Evolutionary conservation across 1,140 invertebrate genomes (phyloP), one percentile per base, ranked within the genome.

Genomic region (Bombus superbus): DNA sequence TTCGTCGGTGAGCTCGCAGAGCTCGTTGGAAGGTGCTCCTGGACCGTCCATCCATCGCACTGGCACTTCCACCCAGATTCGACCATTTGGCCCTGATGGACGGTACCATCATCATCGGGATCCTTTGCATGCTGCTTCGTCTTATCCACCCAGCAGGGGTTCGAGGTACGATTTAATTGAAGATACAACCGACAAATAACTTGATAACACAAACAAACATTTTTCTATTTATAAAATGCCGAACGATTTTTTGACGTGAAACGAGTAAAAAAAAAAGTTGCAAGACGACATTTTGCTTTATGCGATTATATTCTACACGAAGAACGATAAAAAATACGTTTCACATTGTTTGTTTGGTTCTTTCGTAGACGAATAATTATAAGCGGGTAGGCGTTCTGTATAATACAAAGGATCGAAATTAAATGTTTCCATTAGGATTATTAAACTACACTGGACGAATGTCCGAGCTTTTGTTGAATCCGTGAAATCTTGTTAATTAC

Each of bases 1-100:
- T 5, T 97, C 97, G 28, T 98, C 97, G 25, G 96, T 97, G 78
- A 97, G 97, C n/a, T 98, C 97, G 28, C 97, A 98, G 92, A 97
- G 97, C 93, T 97, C 97, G 88, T 94, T 97, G 57, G 97, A 98
- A 90, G 96, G 96, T 82, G 96, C 96, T 72, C 96, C 97, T 25
- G 96, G 96, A 57, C 75, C 93, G 25, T 94, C 97, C 0, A 22
- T 15, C 32, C 64, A 66, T 35, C 64, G 64, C 8, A 66, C 15
- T 18, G 32, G n/a, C 18, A 66, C 64, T 66, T 97, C 97, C 1
- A 97, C 97, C 0, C 97, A 97, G 88, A 98, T 98, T 81, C 96
- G 97, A 84, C 97, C 97, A 0, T 97, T 97, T 86, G 97, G 97
- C 40, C 97, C 97, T 0, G 97, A 97, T 90, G 97, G 97, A 15